Evolutionary conservation across 1,140 invertebrate genomes (phyloP).

Genomic region (Trichomalopsis sarcophagae): DNA sequence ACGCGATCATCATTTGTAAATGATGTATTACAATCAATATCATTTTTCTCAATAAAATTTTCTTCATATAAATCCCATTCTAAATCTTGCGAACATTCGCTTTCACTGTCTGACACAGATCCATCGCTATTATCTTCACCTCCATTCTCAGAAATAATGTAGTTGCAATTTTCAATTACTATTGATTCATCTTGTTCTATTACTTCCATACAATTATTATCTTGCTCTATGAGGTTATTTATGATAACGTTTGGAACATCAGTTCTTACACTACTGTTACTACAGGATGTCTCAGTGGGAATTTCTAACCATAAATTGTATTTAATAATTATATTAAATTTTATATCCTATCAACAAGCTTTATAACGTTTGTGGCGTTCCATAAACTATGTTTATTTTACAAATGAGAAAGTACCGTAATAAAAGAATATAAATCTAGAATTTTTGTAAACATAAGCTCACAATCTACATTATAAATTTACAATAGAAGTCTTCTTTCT

Average conservation of each 20-base stretch:
- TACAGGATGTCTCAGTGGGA: background rate
- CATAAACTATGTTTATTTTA: background rate
- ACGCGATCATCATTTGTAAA: background rate
- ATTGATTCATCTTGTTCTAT: background rate
- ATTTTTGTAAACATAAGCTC: background rate
- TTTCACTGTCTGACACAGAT: no score
- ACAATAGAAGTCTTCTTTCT: background rate
- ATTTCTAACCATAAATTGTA: background rate
- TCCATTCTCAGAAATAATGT: background rate
- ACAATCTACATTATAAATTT: background rate
- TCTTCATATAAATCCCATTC: background rate
- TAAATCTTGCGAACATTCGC: no score
- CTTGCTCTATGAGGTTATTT: background rate
- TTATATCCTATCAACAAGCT: background rate
- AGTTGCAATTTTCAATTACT: background rate
- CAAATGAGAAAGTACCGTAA: background rate
- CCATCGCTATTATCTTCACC: no score
- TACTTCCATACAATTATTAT: background rate
- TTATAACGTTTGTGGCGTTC: background rate
- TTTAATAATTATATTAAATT: background rate
- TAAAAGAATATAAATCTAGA: background rate
- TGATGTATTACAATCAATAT: no score
- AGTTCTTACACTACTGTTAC: no score
- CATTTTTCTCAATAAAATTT: background rate
- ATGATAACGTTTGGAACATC: background rate